Percentiles rank a stretch among this genome's conserved stretches.
Evolutionary conservation across 2,797 vertebrate genomes (phyloP).

Genomic region (Gephyroberyx darwinii): DNA sequence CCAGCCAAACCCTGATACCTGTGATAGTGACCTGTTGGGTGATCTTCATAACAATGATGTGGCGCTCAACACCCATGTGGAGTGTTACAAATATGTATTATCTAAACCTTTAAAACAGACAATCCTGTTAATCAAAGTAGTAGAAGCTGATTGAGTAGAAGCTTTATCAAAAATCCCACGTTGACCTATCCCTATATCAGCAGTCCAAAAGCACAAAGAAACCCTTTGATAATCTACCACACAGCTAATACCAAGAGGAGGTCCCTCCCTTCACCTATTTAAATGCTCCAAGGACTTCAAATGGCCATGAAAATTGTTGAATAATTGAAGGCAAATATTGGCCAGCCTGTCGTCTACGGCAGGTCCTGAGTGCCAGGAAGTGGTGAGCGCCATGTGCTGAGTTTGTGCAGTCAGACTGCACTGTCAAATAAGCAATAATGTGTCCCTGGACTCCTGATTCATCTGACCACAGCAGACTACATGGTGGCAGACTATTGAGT

Average conservation of each 20-base stretch:
- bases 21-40: slow-evolving; percentile 11
- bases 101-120: slow-evolving; percentile 15
- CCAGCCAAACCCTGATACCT: slow-evolving; percentile 23
- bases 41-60: slow-evolving; percentile 12
- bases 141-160: slow-evolving; percentile 17
- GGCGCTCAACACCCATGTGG: slow-evolving; percentile 11
- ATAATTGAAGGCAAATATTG: slow-evolving; percentile 85
- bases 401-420: slow-evolving; percentile 82
- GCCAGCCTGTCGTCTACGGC: slow-evolving; percentile 77
- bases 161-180: slow-evolving; percentile 37
- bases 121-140: slow-evolving; percentile 14
- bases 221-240: slow-evolving; percentile 57
- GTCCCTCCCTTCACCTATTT: slow-evolving; percentile 68
- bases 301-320: slow-evolving; percentile 81
- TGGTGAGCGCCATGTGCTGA: slow-evolving; percentile 80
- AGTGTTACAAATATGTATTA: slow-evolving; percentile 12
- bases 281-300: slow-evolving; percentile 72
- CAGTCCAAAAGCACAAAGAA: slow-evolving; percentile 59
- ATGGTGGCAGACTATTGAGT: slow-evolving; percentile 86
- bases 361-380: slow-evolving; percentile 83
- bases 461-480: slow-evolving; percentile 85
- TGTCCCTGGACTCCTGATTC: slow-evolving; percentile 83
- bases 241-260: slow-evolving; percentile 52
- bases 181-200: slow-evolving; percentile 32
- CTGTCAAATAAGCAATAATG: slow-evolving; percentile 87